Evolutionary conservation across 2,797 vertebrate genomes (phyloP).

Genomic region (Trachurus trachurus): DNA sequence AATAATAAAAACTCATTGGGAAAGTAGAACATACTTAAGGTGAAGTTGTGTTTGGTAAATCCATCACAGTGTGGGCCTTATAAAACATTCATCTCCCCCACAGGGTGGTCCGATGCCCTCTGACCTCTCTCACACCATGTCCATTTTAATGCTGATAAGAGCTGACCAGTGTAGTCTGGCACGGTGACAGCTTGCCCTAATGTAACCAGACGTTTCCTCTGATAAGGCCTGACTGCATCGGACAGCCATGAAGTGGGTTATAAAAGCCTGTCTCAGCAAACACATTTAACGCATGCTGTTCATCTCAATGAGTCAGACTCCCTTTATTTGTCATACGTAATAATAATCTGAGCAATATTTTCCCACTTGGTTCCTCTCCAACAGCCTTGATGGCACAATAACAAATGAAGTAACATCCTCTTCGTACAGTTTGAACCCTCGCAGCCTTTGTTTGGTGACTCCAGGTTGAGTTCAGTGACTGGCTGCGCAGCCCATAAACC

Average conservation of each 20-base stretch:
- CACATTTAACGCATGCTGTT: slow-evolving; percentile 62
- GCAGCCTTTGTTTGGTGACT: neutral
- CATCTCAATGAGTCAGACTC: slow-evolving; percentile 55
- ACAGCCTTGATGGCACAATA: slow-evolving; percentile 7
- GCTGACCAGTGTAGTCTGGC: slow-evolving; percentile 55
- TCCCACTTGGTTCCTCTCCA: neutral
- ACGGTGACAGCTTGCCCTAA: slow-evolving; percentile 52
- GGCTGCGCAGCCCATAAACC: neutral
- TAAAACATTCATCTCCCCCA: neutral
- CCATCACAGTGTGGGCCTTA: neutral
- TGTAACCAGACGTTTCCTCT: slow-evolving; percentile 74
- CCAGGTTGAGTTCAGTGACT: neutral
- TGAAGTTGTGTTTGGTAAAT: slow-evolving; percentile 43
- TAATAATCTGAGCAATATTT: slow-evolving; percentile 41
- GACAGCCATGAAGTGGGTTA: slow-evolving; percentile 68
- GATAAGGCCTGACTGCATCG: slow-evolving; percentile 66
- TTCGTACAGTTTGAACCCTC: neutral
- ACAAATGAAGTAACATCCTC: neutral
- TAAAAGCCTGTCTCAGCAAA: slow-evolving; percentile 73
- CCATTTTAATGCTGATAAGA: slow-evolving; percentile 61
- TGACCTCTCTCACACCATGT: slow-evolving; percentile 61
- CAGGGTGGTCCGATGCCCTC: slow-evolving; percentile 15
- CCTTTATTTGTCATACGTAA: slow-evolving; percentile 56
- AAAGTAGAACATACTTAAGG: slow-evolving; percentile 45
- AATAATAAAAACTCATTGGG: slow-evolving; percentile 39